Percentiles rank a stretch among this genome's conserved stretches.
Conservation (phyloP, 2,113 vertebrate genomes). For the Sturnus vulgaris region DNA sequence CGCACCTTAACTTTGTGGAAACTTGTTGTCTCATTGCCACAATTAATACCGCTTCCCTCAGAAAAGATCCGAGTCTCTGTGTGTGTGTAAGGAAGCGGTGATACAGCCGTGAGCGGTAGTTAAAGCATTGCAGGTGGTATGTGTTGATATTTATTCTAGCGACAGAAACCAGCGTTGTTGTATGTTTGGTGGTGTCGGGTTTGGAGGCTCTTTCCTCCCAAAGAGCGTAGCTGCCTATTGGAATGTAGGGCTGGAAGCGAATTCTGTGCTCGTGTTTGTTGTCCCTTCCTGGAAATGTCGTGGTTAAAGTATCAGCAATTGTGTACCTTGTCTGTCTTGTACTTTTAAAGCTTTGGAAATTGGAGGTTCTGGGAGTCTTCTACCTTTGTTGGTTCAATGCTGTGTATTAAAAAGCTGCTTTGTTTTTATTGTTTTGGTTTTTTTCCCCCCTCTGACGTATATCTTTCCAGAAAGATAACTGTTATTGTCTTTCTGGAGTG, state of each 20-base stretch:
- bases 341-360: not conserved
- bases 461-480: not conserved
- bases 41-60: accelerated
- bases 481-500: not conserved
- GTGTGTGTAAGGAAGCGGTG: not conserved
- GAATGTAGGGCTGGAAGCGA: not conserved
- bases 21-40: accelerated
- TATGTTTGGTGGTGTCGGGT: too few relatives aligned
- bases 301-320: not conserved
- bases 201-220: too few relatives aligned
- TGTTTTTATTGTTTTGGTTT: not conserved
- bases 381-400: not conserved
- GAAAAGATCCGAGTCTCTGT: too few relatives aligned
- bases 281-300: not conserved
- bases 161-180: accelerated
- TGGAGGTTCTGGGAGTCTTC: not conserved
- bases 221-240: too few relatives aligned
- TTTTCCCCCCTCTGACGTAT: accelerated
- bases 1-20: too few relatives aligned
- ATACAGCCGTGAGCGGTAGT: not conserved
- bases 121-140: accelerated
- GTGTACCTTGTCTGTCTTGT: not conserved
- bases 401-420: not conserved
- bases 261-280: not conserved
- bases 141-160: not conserved